Base-by-base conservation (phyloP, 2,113 vertebrate genomes). In the Nettapus auritus region DNA sequence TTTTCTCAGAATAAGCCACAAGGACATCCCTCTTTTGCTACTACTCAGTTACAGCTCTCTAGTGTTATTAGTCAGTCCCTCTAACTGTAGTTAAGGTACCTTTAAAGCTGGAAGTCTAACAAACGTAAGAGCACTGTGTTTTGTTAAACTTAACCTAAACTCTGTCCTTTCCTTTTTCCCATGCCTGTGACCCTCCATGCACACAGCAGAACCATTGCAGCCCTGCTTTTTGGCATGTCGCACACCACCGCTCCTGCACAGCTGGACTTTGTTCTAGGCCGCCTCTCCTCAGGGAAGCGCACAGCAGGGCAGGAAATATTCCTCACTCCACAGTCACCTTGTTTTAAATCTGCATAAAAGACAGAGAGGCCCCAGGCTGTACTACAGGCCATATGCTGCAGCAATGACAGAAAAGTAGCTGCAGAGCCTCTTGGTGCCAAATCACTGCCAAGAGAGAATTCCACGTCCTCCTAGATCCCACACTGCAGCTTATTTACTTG, bases 311-410 rank as follows among this genome's bases (percentile, higher is more conserved):
- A 91, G 94, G 89, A 89, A 93, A 69, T 48, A 75, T 62, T 71
- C 60, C 69, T 88, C 78, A 18, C 36, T 86, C 88, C 64, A 9
- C 0, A 0, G 60, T 60, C 84, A 91, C 93, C 85, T 95, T 70
- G 59, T 64, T 96, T 86, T 76, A 83, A 84, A 53, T 78, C 76
- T 73, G 80, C 69, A 73, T 6, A 82, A 62, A 86, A 91, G 76
- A 75, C 36, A 77, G 82, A 92, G 73, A 79, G 46, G 82, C 56
- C 77, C 64, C 79, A 83, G 68, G 85, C 85, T 88, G 59, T 25
- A 75, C 64, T 48, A 75, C 38, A 79, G 92, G 82, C 86, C 90
- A 86, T 90, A 93, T 93, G 93, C 90, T 92, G 86, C 80, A 62
- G 82, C 73, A 76, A 18, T 16, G 31, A 83, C 26, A 84, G 56